Evolutionary conservation across 2,888 invertebrate genomes (phyloP).

Genomic region (Lochmaea capreae): DNA sequence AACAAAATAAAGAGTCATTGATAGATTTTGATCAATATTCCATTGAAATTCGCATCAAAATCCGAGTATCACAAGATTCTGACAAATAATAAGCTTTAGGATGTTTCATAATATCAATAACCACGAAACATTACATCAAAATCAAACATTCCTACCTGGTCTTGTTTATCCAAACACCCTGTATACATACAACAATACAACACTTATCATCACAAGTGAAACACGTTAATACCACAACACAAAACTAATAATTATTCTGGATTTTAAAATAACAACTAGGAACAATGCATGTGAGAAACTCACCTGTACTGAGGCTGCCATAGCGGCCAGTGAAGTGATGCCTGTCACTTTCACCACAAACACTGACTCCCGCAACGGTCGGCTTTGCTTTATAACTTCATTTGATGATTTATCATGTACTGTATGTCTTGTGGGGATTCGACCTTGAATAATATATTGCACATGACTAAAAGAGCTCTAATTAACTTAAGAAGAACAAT

Average conservation of each 20-base stretch:
- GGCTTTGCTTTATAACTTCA: constrained; percentile 51
- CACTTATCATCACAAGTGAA: background rate
- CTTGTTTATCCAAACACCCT: background rate
- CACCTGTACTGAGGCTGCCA: constrained; percentile 48
- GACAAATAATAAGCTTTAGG: too few relatives aligned
- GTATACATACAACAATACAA: background rate
- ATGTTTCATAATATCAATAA: too few relatives aligned
- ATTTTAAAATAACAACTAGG: background rate
- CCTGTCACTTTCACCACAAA: constrained; percentile 45
- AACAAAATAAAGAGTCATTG: too few relatives aligned
- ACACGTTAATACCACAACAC: background rate
- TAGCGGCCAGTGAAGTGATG: constrained; percentile 43
- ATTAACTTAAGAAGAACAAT: background rate
- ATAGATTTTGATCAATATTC: too few relatives aligned
- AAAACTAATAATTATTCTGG: background rate
- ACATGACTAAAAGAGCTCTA: background rate
- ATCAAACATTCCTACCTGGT: background rate
- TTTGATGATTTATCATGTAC: constrained; percentile 16
- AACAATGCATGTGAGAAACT: constrained; percentile 24
- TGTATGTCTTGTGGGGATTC: constrained; percentile 44
- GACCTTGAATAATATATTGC: constrained; percentile 44
- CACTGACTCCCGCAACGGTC: constrained; percentile 43
- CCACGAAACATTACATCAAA: too few relatives aligned
- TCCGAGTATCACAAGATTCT: too few relatives aligned
- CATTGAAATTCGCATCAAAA: too few relatives aligned